Base-by-base conservation (phyloP, 1,140 invertebrate genomes). In the Drosophila suzukii region DNA sequence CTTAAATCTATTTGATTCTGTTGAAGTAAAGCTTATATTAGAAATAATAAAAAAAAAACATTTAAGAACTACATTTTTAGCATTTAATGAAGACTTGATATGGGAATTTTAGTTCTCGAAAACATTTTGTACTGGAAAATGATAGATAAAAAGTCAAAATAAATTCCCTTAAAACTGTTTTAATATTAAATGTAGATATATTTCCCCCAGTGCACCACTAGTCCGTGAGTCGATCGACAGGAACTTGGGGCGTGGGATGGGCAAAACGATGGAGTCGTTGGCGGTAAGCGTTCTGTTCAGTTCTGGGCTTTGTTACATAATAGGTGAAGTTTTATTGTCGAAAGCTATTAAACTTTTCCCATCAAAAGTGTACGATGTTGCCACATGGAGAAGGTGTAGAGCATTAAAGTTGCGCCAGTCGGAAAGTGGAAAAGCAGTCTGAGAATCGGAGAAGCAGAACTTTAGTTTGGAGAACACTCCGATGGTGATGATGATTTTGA, bases 251-350 rank as follows among this genome's bases (percentile, higher is more conserved):
- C 38, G n/a, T 44, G 34, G 67, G 36, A 12, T n/a, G 15, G 50
- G 27, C 11, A 34, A 46, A 36, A 30, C 34, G 32, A 30, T 20
- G 62, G 62, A 63, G 62, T 63, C 38, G 65, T 60, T 24, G 50
- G 41, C 61, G 78, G 79, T 63, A 83, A 88, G 75, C 75, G 84
- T 76, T 76, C 75, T 43, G 59, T 65, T 71, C 56, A 83, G 79
- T 68, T 75, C 75, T 50, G 66, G 68, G 81, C 75, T 89, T 89
- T 89, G 84, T 89, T 89, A 90, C 81, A 89, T 89, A 90, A 89
- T 89, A 90, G 84, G 86, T 89, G 84, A 89, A 89, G 84, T 89
- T 89, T 89, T 89, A 89, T 89, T 89, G 84, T 89, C 85, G 84
- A 89, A 89, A 89, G 85, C 85, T 78, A 89, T 89, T 89, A 89